A percentile compares a stretch with the other conserved stretches of the same genome.
phyloP scores from a whole-genome alignment of 2,797 vertebrate species.

The Enteromius anoplus region DNA sequence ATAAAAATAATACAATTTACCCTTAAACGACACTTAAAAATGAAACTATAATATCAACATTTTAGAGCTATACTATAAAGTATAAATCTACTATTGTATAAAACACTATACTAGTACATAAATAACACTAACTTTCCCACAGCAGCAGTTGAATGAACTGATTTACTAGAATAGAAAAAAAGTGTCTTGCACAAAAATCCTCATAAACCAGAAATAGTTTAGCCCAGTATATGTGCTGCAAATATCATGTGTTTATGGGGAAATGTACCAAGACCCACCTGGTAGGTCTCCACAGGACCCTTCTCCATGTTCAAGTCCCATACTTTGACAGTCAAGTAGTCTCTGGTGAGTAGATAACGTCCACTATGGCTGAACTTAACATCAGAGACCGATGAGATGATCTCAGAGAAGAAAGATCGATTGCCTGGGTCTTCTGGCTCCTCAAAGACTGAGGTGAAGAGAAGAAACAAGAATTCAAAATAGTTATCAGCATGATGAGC shows the following conservation, averaged over 20 bases:
- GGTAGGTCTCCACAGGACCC: conserved; percentile 95
- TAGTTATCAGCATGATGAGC: neutral
- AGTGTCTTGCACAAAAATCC: neutral
- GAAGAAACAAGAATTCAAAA: neutral
- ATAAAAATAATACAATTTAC: neutral
- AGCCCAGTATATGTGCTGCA: neutral
- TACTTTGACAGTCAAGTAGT: conserved; percentile 98
- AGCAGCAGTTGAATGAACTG: neutral
- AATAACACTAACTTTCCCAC: neutral
- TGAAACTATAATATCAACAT: neutral
- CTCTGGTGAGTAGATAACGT: conserved; percentile 95
- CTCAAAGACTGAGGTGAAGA: conserved; percentile 85
- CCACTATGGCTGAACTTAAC: conserved; percentile 99
- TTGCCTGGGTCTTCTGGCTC: conserved; percentile 97
- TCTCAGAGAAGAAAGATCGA: conserved; percentile 98
- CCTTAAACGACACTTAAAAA: neutral
- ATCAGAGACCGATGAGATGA: conserved; percentile 98
- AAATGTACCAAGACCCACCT: conserved; percentile 71
- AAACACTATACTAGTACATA: neutral
- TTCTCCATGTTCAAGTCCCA: conserved; percentile 99
- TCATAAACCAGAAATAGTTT: neutral
- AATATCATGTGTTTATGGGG: neutral
- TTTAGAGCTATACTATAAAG: neutral
- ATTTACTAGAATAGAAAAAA: neutral
- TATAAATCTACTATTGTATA: neutral